Percentiles rank a stretch among this genome's conserved stretches.
phyloP scores from a whole-genome alignment of 2,797 vertebrate genomes.

The Avahi laniger region DNA sequence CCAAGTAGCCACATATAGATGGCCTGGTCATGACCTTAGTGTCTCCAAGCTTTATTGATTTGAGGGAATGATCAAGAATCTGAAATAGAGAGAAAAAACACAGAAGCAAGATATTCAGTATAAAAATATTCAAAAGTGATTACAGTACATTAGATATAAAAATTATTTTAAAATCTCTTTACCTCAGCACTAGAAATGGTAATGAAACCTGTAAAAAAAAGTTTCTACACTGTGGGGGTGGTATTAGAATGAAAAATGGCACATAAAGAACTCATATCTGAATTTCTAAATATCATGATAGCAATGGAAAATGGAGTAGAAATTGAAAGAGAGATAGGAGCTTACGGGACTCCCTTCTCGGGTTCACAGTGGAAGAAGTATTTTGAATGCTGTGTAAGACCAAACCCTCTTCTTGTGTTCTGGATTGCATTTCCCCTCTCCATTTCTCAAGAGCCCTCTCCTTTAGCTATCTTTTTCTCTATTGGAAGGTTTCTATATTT shows the following conservation, averaged over 20 bases:
- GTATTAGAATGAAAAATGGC: neutral
- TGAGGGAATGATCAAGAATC: neutral
- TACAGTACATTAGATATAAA: neutral
- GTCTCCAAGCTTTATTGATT: neutral
- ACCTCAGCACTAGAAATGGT: neutral
- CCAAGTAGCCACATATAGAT: neutral
- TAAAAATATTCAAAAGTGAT: neutral
- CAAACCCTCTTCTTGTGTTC: neutral
- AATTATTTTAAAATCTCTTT: neutral
- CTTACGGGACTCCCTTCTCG: neutral
- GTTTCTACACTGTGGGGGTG: neutral
- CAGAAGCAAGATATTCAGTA: neutral
- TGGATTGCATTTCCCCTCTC: neutral
- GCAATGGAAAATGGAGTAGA: neutral
- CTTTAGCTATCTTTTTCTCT: neutral
- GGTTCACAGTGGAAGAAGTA: neutral
- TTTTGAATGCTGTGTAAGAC: neutral
- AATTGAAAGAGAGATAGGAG: neutral
- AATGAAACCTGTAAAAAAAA: neutral
- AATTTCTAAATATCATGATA: neutral
- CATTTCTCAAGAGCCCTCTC: neutral
- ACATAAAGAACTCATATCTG: neutral
- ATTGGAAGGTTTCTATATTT: neutral
- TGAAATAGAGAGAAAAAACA: neutral
- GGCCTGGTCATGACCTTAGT: neutral